Base-by-base conservation (phyloP, 2,888 invertebrate species). In the Notodromas monacha region DNA sequence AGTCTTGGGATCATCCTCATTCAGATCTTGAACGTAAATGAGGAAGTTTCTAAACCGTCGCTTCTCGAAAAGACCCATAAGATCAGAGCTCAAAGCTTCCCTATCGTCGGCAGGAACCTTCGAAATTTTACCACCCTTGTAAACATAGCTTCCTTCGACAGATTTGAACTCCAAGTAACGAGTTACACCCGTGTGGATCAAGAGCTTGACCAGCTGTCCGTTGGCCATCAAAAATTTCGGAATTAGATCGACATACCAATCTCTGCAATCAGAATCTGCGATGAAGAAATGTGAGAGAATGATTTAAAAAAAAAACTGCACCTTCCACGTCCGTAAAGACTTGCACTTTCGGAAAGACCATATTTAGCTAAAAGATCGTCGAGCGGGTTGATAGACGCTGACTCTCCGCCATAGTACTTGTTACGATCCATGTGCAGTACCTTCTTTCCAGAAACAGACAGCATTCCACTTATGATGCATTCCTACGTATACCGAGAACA, bases 171-270 rank as follows among this genome's bases (percentile, higher is more conserved):
- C 92, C 52, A 96, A 56, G 52, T 96, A 96, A 37, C 89, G 68
- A 44, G 92, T 96, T 37, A 92, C 92, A 48, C 86, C 86, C 49
- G 92, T 96, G 54, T 89, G 86, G 49, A 96, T 86, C 35, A 96
- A 63, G 40, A 96, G 55, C 53, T 92, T 89, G 32, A 92, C 89
- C 43, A 92, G 58, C 43, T 76, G 64, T 13, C 86, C 96, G 56
- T 92, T 86, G 26, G 92, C 96, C 96, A 99, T 96, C 40, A 99
- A 57, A 54, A 99, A 92, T 54, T 99, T 99, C 6, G 96, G 96
- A 43, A 99, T 92, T 41, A 99, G 61, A 51, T 99, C 96, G 30
- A 92, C 92, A 56, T 96, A 99, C 96, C 96, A 99, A 51, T 99
- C 96, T 38, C 92, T 65, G 34, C 28, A n/a, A n/a, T n/a, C n/a